These are phyloP conservation scores for Charadrius vociferus DNA, from an alignment of 2,113 vertebrate genomes.

Conservation along the genomic window DNA sequence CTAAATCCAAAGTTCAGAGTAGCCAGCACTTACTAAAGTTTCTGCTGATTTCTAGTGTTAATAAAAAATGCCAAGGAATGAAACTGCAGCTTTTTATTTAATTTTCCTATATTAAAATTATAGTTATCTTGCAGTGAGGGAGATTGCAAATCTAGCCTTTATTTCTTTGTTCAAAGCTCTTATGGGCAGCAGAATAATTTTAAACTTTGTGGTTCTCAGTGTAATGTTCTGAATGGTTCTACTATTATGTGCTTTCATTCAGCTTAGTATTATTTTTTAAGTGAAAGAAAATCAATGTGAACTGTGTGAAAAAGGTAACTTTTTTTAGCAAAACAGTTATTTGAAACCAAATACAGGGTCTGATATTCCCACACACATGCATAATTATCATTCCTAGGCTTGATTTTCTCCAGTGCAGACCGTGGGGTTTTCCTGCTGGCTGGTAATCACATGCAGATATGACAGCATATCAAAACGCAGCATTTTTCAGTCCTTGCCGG, in stretches of 20 bases:
- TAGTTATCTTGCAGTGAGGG: not conserved
- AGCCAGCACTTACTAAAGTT: not conserved
- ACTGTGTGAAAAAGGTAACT: not conserved
- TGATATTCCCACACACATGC: not conserved
- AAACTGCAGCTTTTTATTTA: not conserved
- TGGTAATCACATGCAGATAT: constrained; percentile 1
- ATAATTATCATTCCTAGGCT: not conserved
- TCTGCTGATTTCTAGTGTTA: not conserved
- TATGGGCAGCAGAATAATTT: not conserved
- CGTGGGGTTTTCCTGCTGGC: not conserved
- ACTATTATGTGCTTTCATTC: not conserved
- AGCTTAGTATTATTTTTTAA: not conserved
- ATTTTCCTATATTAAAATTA: not conserved
- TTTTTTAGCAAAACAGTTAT: not conserved
- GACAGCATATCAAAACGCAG: not conserved
- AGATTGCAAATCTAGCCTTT: not conserved
- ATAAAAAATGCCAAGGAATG: not conserved
- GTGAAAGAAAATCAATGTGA: not conserved
- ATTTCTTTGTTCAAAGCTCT: not conserved
- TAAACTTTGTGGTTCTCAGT: not conserved
- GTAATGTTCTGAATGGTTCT: not conserved
- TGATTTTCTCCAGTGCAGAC: not conserved
- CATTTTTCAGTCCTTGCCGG: not conserved
- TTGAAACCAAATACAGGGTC: not conserved
- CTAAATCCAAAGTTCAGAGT: not conserved